A percentile compares a stretch with the other conserved stretches of the same genome.
These are phyloP conservation scores for Setipinna tenuifilis DNA, from an alignment of 2,797 vertebrate species.

Conservation along the genomic window DNA sequence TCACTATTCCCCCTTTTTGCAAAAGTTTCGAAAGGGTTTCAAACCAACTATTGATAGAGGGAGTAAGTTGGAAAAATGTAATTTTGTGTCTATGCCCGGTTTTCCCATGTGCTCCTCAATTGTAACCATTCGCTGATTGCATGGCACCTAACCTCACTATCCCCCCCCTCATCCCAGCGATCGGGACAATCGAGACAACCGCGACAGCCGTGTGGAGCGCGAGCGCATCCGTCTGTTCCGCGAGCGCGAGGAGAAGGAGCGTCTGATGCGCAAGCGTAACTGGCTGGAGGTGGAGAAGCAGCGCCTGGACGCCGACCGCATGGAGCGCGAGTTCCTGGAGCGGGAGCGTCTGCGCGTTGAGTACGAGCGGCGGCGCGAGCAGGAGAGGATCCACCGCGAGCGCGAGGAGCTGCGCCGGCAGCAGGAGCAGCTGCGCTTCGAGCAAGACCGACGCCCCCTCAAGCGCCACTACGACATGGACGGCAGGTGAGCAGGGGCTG, in stretches of 20 bases:
- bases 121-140: too few relatives aligned
- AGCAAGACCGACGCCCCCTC: slow-evolving; percentile 84
- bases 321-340: slow-evolving; percentile 91
- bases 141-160: background rate
- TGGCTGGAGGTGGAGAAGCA: slow-evolving; percentile 89
- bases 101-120: too few relatives aligned
- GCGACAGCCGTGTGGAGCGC: slow-evolving; percentile 77
- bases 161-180: slow-evolving; percentile 61
- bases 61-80: too few relatives aligned
- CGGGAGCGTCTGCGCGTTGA: slow-evolving; percentile 90
- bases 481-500: slow-evolving; percentile 71
- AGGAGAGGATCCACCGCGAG: slow-evolving; percentile 93
- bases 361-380: slow-evolving; percentile 88
- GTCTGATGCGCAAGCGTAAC: slow-evolving; percentile 83
- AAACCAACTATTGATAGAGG: too few relatives aligned
- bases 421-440: slow-evolving; percentile 91
- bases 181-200: slow-evolving; percentile 74
- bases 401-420: slow-evolving; percentile 90
- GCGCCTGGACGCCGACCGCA: slow-evolving; percentile 86
- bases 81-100: too few relatives aligned
- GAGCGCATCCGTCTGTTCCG: slow-evolving; percentile 88
- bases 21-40: too few relatives aligned
- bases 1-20: too few relatives aligned
- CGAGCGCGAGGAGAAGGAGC: slow-evolving; percentile 86
- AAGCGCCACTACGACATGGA: slow-evolving; percentile 88